Evolutionary conservation across 2,888 invertebrate genomes (phyloP), one percentile per base, ranked within the genome.

Genomic region (Diarsia mendica): DNA sequence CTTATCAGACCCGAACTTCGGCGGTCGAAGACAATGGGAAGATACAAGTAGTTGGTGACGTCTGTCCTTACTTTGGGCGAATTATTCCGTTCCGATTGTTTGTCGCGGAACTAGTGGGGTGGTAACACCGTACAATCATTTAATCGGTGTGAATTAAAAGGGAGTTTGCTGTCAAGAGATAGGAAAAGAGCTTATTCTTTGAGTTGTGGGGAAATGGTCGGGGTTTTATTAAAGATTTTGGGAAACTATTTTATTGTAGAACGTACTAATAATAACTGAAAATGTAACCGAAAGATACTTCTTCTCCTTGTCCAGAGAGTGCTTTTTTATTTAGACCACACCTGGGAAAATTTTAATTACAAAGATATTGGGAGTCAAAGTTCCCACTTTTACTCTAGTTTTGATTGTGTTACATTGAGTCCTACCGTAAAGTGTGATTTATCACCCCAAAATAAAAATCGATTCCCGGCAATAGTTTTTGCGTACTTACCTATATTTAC

Each of bases 1-100:
- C 83, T 94, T 95, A 95, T 94, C 95, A 86, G 78, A 72, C 87
- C 90, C 92, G 91, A 95, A 95, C 92, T 95, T 95, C 90, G 90
- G 83, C 89, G 88, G 90, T 86, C 73, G 84, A 92, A 94, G 94
- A 94, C 93, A 93, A 93, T 89, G 78, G 89, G 84, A 91, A 91
- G 92, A 91, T 87, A 88, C 89, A 89, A 90, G 89, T 89, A 85
- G 83, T 85, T 85, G 78, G 87, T 90, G 91, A 90, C 89, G 90
- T 77, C 89, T 90, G 90, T 89, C 91, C 87, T 83, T 87, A 83
- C 81, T 87, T 87, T 87, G 75, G 88, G 79, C 48, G 83, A 85
- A 79, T 87, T 65, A 88, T 88, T 87, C 87, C 84, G 82, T 87
- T 87, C 72, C 79, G 85, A 77, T 88, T 86, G 89, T 83, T 82